Conservation (phyloP, 1,140 invertebrate species). For the Bombus polaris region DNA sequence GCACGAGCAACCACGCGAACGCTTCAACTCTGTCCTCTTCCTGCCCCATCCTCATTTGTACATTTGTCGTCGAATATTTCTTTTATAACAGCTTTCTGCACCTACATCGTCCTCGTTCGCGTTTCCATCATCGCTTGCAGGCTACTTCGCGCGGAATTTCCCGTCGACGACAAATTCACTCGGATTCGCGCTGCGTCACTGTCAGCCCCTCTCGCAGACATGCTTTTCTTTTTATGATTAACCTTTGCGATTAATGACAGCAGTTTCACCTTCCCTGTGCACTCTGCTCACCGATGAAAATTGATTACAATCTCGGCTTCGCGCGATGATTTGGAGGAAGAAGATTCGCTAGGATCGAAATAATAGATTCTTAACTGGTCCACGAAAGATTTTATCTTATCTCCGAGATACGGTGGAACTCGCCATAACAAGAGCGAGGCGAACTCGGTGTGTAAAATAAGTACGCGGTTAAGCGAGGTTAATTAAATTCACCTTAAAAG, state of each 20-base stretch:
- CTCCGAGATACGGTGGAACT: background rate
- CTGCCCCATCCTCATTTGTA: conserved; percentile 4
- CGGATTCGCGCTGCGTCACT: conserved; percentile 1
- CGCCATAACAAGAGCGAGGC: too few species aligned
- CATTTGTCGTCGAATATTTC: conserved; percentile 34
- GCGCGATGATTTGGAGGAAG: too few species aligned
- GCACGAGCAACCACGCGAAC: background rate
- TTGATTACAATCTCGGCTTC: background rate
- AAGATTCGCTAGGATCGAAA: background rate
- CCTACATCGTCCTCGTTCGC: background rate
- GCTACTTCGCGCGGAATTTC: conserved; percentile 16
- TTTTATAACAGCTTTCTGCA: background rate
- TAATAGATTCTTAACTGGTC: background rate
- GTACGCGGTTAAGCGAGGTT: background rate
- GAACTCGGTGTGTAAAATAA: background rate
- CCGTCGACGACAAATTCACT: conserved; percentile 12
- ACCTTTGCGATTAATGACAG: background rate
- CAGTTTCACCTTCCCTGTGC: background rate
- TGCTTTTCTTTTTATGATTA: background rate
- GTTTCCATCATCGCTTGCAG: conserved; percentile 43
- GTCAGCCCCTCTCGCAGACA: conserved; percentile 1
- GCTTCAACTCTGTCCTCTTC: background rate
- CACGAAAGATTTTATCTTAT: too few species aligned
- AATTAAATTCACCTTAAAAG: background rate
- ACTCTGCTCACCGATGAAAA: background rate